Base-by-base conservation (phyloP, 2,888 invertebrate species). In the Apotomis betuletana region DNA sequence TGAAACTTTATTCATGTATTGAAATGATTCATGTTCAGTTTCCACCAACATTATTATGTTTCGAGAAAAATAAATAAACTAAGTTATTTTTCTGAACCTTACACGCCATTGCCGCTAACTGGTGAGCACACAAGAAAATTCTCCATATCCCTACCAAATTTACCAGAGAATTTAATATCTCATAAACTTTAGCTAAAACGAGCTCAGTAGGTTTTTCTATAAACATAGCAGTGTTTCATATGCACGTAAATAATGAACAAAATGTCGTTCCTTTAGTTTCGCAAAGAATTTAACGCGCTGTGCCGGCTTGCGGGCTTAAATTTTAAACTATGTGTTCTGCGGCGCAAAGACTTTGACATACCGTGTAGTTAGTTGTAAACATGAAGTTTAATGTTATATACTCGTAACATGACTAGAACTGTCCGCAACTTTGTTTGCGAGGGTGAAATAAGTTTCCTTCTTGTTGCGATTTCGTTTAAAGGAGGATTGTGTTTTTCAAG, bases 201-300 rank as follows among this genome's bases (percentile, higher is more conserved):
- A 49, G 49, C 9, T 41, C 6, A 41, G 41, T 49, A 49, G 8
- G 3, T 49, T 49, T 9, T 49, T 49, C 49, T 41, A 59, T 44
- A 41, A 59, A 58, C 15, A 9, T 5, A 41, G 41, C 41, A 41
- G 13, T 63, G 15, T 75, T 49, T 49, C 5, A 49, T 49, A 49
- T 49, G 49, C 49, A 41, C 9, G 49, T 49, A 49, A 49, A 49
- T 49, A 49, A 49, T 10, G 10, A 49, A 49, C 49, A 41, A 41
- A 41, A 41, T 41, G 41, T 41, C 41, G 6, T 49, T 9, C 8
- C 9, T 49, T 49, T 10, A 49, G 78, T 81, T 79, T 81, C 80
- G 79, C 78, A 76, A 76, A 63, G 52, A 38, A 10, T 63, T 51
- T 15, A 41, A 4, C 54, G 9, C 54, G 63, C 41, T 41, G 41